Evolutionary conservation across 2,797 vertebrate genomes (phyloP).

Genomic region (Sebastes aleutianus): DNA sequence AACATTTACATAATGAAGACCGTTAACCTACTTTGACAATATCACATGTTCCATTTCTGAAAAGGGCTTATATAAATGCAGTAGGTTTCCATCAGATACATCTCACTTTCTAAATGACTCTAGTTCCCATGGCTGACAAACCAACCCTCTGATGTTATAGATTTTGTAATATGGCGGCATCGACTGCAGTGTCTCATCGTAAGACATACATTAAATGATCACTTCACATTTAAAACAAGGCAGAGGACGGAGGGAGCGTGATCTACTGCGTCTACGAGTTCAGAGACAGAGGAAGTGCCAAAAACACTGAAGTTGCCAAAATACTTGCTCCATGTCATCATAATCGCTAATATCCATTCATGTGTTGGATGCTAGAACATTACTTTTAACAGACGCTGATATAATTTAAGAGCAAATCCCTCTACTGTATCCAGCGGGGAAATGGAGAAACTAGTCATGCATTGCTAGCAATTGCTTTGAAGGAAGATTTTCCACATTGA

Average conservation of each 20-base stretch:
- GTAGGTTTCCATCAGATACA: neutral
- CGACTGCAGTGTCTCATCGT: neutral
- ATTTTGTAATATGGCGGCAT: neutral
- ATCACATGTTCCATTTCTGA: neutral
- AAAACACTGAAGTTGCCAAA: conserved; percentile 45
- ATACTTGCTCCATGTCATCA: conserved; percentile 39
- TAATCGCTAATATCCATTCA: conserved; percentile 35
- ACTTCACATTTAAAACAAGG: conserved; percentile 22
- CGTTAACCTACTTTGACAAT: neutral
- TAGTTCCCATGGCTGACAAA: neutral
- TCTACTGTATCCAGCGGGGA: conserved; percentile 17
- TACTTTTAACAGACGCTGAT: conserved; percentile 33
- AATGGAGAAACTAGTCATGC: conserved; percentile 25
- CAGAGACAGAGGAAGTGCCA: conserved; percentile 21
- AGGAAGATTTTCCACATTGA: conserved; percentile 62
- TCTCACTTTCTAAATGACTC: neutral
- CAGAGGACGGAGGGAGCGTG: conserved; percentile 5
- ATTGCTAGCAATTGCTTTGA: conserved; percentile 41
- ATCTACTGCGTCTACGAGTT: conserved; percentile 9
- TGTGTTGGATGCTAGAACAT: conserved; percentile 16
- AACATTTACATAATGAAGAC: neutral
- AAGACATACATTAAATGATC: neutral
- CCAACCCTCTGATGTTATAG: neutral
- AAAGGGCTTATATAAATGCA: neutral
- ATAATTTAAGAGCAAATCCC: conserved; percentile 33